Conservation (phyloP, 2,113 vertebrate species). For the Scolopax mira region DNA sequence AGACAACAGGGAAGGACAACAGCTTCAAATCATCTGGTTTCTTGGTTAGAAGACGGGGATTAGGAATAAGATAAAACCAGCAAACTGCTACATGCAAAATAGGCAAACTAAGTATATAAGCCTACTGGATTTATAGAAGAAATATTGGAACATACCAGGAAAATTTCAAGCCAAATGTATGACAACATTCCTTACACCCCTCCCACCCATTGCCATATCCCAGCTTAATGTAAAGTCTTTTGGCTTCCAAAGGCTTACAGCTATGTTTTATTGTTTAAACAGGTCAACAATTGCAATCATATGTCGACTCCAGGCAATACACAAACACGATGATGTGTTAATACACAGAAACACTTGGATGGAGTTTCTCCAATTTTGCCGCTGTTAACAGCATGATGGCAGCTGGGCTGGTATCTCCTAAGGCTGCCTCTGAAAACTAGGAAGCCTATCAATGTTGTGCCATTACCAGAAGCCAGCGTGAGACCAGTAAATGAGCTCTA, state of each 20-base stretch:
- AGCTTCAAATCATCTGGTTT: background rate
- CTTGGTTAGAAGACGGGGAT: background rate
- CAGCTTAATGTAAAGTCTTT: constrained; percentile 39
- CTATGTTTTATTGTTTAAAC: constrained; percentile 38
- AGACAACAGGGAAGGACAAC: background rate
- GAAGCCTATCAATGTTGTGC: background rate
- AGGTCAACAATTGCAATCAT: constrained; percentile 58
- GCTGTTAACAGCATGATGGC: background rate
- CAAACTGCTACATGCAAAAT: constrained; percentile 17
- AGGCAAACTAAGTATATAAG: constrained; percentile 17
- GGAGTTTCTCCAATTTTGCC: background rate
- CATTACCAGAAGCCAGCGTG: background rate
- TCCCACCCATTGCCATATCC: constrained; percentile 13
- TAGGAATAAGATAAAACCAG: background rate
- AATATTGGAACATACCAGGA: constrained; percentile 38
- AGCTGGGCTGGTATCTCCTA: background rate
- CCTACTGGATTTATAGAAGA: constrained; percentile 20
- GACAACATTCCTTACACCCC: constrained; percentile 26
- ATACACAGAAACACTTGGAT: constrained; percentile 26
- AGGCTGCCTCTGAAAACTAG: background rate
- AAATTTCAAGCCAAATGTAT: constrained; percentile 11
- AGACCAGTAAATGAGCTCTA: background rate
- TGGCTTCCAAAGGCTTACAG: constrained; percentile 54
- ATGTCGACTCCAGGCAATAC: constrained; percentile 45
- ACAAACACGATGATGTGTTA: constrained; percentile 53